Percentiles rank a stretch among this genome's conserved stretches.
These are phyloP conservation scores for Actinia tenebrosa DNA, from an alignment of 64 coral and sea anemone genomes.

Conservation along the genomic window DNA sequence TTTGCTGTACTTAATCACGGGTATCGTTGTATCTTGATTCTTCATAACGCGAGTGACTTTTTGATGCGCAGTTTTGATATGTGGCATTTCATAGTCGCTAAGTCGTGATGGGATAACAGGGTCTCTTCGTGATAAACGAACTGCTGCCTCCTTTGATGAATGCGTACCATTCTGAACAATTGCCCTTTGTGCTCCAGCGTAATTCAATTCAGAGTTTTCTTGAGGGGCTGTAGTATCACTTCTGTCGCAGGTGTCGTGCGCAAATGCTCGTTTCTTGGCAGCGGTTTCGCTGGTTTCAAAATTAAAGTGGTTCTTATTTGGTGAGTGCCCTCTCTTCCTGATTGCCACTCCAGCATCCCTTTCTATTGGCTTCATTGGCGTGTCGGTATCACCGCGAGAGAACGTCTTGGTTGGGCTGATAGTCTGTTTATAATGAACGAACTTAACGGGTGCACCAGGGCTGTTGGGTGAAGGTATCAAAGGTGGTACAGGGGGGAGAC, in stretches of 20 bases:
- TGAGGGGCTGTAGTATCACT: neutral
- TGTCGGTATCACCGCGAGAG: neutral
- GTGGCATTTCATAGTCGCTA: neutral
- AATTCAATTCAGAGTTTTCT: neutral
- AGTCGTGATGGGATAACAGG: neutral
- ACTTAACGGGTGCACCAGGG: slow-evolving; percentile 5
- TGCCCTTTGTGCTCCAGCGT: neutral
- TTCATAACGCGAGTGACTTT: neutral
- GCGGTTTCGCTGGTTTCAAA: neutral
- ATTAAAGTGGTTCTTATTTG: neutral
- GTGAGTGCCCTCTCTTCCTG: slow-evolving; percentile 19
- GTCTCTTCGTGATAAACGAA: neutral
- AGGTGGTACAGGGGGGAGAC: slow-evolving; percentile 59
- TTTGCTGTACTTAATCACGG: neutral
- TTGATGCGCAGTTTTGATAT: neutral
- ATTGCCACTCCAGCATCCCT: too few species aligned
- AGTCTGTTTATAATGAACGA: slow-evolving; percentile 6
- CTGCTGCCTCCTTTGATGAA: neutral
- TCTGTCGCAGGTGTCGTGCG: neutral
- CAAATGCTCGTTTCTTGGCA: slow-evolving; percentile 5
- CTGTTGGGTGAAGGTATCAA: slow-evolving; percentile 53
- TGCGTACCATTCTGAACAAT: neutral
- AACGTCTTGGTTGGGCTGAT: neutral
- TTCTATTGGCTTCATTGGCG: neutral
- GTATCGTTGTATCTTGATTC: neutral